Percentiles rank a stretch among this genome's conserved stretches.
Conservation (phyloP, 1,140 invertebrate genomes). For the Manduca sexta region DNA sequence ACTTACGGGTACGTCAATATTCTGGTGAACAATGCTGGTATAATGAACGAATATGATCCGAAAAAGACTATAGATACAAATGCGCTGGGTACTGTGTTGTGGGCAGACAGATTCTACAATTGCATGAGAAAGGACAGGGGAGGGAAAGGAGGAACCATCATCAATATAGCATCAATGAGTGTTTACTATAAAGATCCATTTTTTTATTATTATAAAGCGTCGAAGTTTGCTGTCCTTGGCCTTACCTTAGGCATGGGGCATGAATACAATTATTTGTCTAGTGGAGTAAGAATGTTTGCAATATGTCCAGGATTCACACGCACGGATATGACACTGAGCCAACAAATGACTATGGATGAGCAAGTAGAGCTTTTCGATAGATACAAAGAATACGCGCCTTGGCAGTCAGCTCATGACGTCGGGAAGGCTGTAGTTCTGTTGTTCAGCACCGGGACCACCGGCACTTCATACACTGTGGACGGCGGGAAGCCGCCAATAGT, state of each 20-base stretch:
- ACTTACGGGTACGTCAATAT: neutral
- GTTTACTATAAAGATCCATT: neutral
- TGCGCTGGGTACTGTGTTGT: neutral
- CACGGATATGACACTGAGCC: neutral
- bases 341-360: neutral
- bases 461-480: neutral
- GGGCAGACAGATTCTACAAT: neutral
- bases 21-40: constrained; percentile 2
- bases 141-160: constrained; percentile 1
- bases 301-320: neutral
- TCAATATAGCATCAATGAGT: neutral
- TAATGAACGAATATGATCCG: neutral
- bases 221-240: neutral
- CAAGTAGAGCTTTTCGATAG: neutral
- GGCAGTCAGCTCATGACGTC: neutral
- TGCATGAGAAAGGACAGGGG: neutral
- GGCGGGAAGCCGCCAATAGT: neutral
- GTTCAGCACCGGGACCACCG: neutral
- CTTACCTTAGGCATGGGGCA: neutral
- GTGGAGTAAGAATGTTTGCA: neutral
- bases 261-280: neutral
- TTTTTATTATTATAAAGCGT: neutral
- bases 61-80: neutral
- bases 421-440: neutral
- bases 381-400: neutral